A percentile compares a stretch with the other conserved stretches of the same genome.
Evolutionary conservation across 2,888 invertebrate genomes (phyloP).

Genomic region (Megamerina dolium): DNA sequence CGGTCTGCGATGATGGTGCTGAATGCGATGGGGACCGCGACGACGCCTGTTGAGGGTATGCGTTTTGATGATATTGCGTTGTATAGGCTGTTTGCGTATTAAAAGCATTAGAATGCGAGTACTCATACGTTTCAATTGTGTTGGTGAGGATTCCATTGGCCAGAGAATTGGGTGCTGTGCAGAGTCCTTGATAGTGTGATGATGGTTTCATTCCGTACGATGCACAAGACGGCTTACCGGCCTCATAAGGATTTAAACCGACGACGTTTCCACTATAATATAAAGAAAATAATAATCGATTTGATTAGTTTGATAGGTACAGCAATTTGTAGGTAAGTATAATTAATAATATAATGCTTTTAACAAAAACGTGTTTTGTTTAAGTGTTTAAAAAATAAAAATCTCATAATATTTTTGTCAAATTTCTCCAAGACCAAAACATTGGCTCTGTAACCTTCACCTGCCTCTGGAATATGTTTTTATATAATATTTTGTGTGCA

Average conservation of each 20-base stretch:
- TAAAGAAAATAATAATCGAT: not conserved
- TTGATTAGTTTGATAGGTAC: no score
- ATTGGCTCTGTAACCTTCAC: no score
- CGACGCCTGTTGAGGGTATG: slow-evolving; percentile 47
- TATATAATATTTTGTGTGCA: no score
- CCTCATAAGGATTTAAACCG: slow-evolving; percentile 69
- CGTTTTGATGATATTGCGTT: slow-evolving; percentile 25
- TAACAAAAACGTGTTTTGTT: not conserved
- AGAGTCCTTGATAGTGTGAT: slow-evolving; percentile 67
- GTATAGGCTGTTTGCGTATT: slow-evolving; percentile 24
- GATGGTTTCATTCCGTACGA: slow-evolving; percentile 66
- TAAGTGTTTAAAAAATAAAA: not conserved
- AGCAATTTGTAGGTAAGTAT: not conserved
- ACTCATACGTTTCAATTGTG: slow-evolving; percentile 47
- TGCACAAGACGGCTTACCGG: slow-evolving; percentile 67
- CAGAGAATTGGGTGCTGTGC: slow-evolving; percentile 49
- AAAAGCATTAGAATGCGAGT: slow-evolving; percentile 31
- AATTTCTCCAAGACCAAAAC: no score
- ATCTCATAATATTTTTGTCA: not conserved
- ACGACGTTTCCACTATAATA: slow-evolving; percentile 64
- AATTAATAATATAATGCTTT: not conserved
- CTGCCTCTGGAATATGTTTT: no score
- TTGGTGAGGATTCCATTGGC: slow-evolving; percentile 52
- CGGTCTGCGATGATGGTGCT: slow-evolving; percentile 13
- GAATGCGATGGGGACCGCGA: slow-evolving; percentile 39